A percentile compares a stretch with the other conserved stretches of the same genome.
These are phyloP conservation scores for Alitta virens DNA, from an alignment of 2,888 invertebrate species.

Conservation along the genomic window DNA sequence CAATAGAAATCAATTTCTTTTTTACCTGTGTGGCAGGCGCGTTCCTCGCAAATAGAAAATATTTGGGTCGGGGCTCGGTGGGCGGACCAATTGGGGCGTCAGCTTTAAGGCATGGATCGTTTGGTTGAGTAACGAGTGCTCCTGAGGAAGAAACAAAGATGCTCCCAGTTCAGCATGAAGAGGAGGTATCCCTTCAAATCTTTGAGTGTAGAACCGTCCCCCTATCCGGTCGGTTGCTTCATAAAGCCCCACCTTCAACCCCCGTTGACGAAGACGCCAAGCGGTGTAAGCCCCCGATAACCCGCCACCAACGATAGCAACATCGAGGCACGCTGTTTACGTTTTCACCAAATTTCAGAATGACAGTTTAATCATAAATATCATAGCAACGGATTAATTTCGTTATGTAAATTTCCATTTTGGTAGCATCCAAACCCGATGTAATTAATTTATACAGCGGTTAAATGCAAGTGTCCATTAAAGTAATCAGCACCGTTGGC, in stretches of 20 bases:
- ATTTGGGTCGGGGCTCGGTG: conserved; percentile 25
- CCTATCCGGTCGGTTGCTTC: conserved; percentile 21
- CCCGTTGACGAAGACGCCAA: conserved; percentile 18
- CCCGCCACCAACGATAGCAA: conserved; percentile 27
- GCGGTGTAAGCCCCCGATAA: conserved; percentile 26
- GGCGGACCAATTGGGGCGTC: conserved; percentile 10
- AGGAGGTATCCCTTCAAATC: conserved; percentile 1
- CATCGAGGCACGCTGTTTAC: conserved; percentile 25
- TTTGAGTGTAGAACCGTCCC: conserved; percentile 21
- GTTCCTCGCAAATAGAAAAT: conserved; percentile 25
- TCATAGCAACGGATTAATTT: too few species aligned
- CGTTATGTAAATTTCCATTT: too few species aligned
- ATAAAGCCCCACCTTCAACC: conserved; percentile 16
- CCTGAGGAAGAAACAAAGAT: conserved; percentile 23
- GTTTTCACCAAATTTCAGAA: too few species aligned
- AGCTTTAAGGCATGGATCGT: conserved; percentile 26
- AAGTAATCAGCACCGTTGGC: too few species aligned
- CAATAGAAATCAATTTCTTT: too few species aligned
- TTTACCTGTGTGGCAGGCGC: background rate
- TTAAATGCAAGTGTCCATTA: too few species aligned
- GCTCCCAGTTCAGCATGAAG: conserved; percentile 24
- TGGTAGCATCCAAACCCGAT: too few species aligned
- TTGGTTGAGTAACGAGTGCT: conserved; percentile 15
- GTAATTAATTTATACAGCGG: too few species aligned
- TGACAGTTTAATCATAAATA: too few species aligned